Base-by-base conservation (phyloP, 2,113 vertebrate species). In the Cichladusa arquata region DNA sequence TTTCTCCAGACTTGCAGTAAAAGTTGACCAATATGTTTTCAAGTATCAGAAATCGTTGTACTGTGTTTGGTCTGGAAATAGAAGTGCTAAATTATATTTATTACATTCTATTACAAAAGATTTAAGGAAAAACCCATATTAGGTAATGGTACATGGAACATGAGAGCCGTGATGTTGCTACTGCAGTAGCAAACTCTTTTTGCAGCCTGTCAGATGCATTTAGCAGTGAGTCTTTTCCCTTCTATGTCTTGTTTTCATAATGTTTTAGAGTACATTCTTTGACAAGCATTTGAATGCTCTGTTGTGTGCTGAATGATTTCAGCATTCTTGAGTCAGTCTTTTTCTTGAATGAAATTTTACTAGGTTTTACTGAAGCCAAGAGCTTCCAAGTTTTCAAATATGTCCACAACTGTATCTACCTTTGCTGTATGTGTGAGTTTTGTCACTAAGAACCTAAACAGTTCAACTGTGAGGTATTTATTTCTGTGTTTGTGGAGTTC, bases 271-370 rank as follows among this genome's bases (percentile, higher is more conserved):
- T 34, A 42, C 36, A 15, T 48, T 66, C 25, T 24, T 58, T 76
- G 70, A 85, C 65, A 92, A 70, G 38, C 19, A 29, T 76, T 94
- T 26, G 56, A 23, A 66, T 76, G 18, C 33, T 85, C 58, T 85
- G 64, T 48, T 2, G 1, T 72, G 26, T 31, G 33, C 17, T 73
- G 64, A 80, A 56, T 82, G 28, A 57, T 58, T 85, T 86, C 58
- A 65, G 36, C 8, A 8, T 58, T 70, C 51, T 71, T 90, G 42
- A 81, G 74, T 88, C 62, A 85, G 19, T 74, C 20, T 48, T 81
- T 72, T 85, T 72, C 33, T 50, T 58, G 44, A 91, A 86, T 80
- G 65, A 78, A 66, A n/a, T 91, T 81, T 92, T 38, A 47, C 44
- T 62, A 40, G 42, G 25, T 29, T 77, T 78, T 83, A 25, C 45